Conservation (phyloP, 1,140 invertebrate species). For the Tribolium castaneum region DNA sequence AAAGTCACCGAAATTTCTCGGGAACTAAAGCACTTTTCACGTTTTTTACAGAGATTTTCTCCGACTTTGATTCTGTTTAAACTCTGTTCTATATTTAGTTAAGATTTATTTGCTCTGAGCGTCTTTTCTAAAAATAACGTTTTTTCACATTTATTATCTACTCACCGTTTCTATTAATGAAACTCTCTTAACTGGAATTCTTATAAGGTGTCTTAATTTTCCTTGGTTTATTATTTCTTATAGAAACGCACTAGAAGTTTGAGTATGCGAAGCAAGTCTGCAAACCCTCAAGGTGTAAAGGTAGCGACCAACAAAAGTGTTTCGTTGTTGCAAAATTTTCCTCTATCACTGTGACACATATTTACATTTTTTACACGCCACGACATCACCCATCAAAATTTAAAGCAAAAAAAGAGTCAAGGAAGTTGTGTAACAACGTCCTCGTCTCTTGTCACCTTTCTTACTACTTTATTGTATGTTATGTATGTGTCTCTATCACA, state of each 20-base stretch:
- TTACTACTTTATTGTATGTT: slow-evolving; percentile 25
- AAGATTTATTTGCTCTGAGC: neutral
- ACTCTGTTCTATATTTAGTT: neutral
- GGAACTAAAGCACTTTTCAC: neutral
- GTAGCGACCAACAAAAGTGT: slow-evolving; percentile 61
- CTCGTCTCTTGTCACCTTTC: neutral
- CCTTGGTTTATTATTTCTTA: slow-evolving; percentile 64
- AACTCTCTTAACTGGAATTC: neutral
- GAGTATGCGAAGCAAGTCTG: slow-evolving; percentile 70
- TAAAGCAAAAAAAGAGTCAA: neutral
- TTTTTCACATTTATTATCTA: neutral
- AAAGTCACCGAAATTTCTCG: neutral
- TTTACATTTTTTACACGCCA: slow-evolving; percentile 3
- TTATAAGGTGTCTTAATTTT: slow-evolving; percentile 23
- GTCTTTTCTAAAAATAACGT: neutral
- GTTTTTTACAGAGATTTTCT: neutral
- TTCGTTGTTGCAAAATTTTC: slow-evolving; percentile 26
- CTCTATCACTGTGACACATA: slow-evolving; percentile 1
- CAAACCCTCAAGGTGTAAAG: slow-evolving; percentile 70
- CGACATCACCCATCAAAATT: neutral
- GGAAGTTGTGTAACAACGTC: neutral
- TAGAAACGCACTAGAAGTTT: slow-evolving; percentile 69
- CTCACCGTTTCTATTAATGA: neutral
- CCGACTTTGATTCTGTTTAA: neutral
- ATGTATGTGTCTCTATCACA: slow-evolving; percentile 8